Evolutionary conservation across 1,140 invertebrate species (phyloP), one percentile per base, ranked within the genome.

Genomic region (Hesperophylax magnus): DNA sequence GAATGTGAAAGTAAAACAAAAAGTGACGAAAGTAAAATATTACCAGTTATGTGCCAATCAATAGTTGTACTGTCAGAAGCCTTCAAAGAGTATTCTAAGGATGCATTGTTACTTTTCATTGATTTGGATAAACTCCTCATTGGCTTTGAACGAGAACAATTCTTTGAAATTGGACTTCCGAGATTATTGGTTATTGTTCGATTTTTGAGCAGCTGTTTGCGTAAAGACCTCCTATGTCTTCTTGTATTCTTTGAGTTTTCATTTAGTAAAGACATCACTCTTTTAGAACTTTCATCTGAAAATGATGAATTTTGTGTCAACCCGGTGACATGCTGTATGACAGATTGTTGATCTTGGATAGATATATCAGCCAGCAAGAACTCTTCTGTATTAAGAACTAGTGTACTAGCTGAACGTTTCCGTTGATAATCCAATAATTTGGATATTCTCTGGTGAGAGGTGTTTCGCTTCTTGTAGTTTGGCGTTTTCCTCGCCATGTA

Each of bases 331-430:
- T 75, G 53, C 15, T 58, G 52, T n/a, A 31, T 18, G 11, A 75
- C 52, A 24, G 22, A 27, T 24, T 6, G 18, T 47, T 56, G 52
- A 75, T 78, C 67, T 34, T 69, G 31, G 53, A 18, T 24, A 22
- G 82, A 81, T 76, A 83, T 72, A 72, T 83, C 63, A 34, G 82
- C 76, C 9, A 83, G 47, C 8, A 79, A 56, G 77, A 75, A 83
- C 24, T 78, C 79, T 27, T 81, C 74, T 77, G 18, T 61, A 53
- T 79, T 63, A 15, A 74, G 24, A 63, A 56, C 24, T n/a, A 60
- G 24, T 15, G 56, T 24, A 53, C 78, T 79, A 6, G 31, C 69
- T 34, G 78, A 79, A 60, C 72, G 72, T 39, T 75, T 75, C 15
- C 72, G 18, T 15, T 75, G 72, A 31, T 34, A 58, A n/a, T 75